Percentiles rank a stretch among this genome's conserved stretches.
Conservation (phyloP, 2,797 vertebrate genomes). For the Schizothorax lantsangensis region DNA sequence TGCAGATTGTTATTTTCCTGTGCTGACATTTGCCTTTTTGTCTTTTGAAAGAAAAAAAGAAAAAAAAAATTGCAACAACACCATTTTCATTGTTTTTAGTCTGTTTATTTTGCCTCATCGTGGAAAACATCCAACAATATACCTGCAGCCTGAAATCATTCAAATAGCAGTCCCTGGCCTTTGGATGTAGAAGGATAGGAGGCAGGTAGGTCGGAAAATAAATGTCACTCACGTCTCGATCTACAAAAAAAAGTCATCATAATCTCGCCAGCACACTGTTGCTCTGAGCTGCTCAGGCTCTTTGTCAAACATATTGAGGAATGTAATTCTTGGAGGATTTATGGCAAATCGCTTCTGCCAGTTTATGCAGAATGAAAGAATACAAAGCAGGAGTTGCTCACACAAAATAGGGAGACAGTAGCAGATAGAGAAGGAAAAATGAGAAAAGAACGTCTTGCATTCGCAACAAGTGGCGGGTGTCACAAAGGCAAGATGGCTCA, state of each 20-base stretch:
- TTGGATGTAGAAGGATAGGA: slow-evolving; percentile 12
- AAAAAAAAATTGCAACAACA: neutral
- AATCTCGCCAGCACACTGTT: slow-evolving; percentile 32
- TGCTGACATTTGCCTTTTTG: slow-evolving; percentile 13
- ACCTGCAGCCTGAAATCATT: neutral
- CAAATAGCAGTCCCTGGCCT: slow-evolving; percentile 8
- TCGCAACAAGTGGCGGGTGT: slow-evolving; percentile 32
- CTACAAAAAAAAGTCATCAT: slow-evolving; percentile 36
- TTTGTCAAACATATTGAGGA: slow-evolving; percentile 50
- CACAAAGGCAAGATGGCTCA: slow-evolving; percentile 26
- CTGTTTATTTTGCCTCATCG: neutral
- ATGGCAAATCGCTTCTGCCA: slow-evolving; percentile 44
- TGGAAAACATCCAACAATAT: slow-evolving; percentile 6
- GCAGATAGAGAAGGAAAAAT: slow-evolving; percentile 3
- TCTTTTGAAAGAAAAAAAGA: neutral
- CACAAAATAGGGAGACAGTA: neutral
- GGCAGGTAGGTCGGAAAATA: slow-evolving; percentile 41
- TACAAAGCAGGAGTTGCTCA: neutral
- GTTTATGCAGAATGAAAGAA: slow-evolving; percentile 38
- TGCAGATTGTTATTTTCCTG: slow-evolving; percentile 10
- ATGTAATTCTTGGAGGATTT: slow-evolving; percentile 47
- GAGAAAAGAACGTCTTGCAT: slow-evolving; percentile 5
- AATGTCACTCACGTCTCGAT: slow-evolving; percentile 44
- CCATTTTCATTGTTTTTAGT: slow-evolving; percentile 18
- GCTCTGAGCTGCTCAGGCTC: slow-evolving; percentile 40